Evolutionary conservation across 1,140 invertebrate species (phyloP).

Genomic region (Drosophila hydei): DNA sequence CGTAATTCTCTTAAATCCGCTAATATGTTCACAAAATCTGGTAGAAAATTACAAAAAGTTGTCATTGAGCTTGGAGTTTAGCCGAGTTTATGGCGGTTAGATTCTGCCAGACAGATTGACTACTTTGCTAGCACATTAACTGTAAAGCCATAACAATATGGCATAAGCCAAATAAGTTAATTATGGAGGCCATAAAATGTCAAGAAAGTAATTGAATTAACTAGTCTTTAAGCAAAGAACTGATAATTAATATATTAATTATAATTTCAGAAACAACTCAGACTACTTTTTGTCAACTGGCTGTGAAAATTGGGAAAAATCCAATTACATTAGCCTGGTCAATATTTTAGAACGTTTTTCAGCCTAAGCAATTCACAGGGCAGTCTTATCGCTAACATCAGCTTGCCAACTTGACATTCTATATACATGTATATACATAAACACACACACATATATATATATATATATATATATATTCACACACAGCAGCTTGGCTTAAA

Average conservation of each 20-base stretch:
- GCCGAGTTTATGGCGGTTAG: neutral
- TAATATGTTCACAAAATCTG: neutral
- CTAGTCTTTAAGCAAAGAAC: no score
- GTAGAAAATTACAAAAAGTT: neutral
- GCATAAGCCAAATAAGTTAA: no score
- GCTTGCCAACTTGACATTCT: no score
- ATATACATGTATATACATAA: no score
- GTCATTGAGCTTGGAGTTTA: neutral
- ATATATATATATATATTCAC: neutral
- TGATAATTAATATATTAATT: no score
- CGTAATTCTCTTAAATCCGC: neutral
- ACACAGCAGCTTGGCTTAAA: neutral
- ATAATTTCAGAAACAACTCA: no score
- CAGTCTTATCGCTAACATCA: neutral
- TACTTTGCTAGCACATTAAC: no score
- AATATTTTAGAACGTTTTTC: constrained; percentile 4
- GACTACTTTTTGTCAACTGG: no score
- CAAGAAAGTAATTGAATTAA: no score
- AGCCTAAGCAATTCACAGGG: constrained; percentile 1
- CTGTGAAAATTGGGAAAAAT: neutral
- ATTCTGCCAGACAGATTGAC: no score
- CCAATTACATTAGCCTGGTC: neutral
- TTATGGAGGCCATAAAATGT: no score
- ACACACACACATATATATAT: neutral
- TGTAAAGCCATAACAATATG: no score